Evolutionary conservation across 2,888 invertebrate genomes (phyloP), one percentile per base, ranked within the genome.

Genomic region (Cephus pulcher): DNA sequence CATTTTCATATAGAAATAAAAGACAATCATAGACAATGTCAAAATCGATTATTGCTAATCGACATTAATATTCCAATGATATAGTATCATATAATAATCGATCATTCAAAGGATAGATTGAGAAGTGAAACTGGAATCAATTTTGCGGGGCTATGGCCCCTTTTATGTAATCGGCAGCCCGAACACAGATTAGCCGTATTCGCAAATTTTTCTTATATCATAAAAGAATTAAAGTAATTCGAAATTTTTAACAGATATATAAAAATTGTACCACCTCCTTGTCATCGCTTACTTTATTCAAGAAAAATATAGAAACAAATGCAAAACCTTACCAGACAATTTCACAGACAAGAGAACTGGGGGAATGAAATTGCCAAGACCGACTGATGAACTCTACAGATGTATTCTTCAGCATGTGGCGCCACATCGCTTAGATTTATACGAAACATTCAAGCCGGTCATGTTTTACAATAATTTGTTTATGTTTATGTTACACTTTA

Each of bases 131-230:
- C 56, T 75, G 79, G 35, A 34, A 69, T 73, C 79, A 80, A 81
- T 80, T 82, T 81, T 80, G 75, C 76, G 79, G 76, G 80, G 81
- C 56, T 80, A 84, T 81, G 83, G 80, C 78, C 81, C 81, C 84
- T 79, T 86, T 86, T 86, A 86, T 85, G 85, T 86, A 86, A 86
- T 85, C 84, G 79, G 79, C 79, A 74, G 79, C 77, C 35, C 23
- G 33, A 40, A 69, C 33, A 68, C n/a, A 68, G 34, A 73, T 37
- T 56, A 23, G 4, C 15, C n/a, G 40, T 32, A 70, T 33, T 73
- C 56, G 70, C 77, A 74, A 76, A 69, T 30, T 34, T 33, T 11
- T 69, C 12, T 71, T 34, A 69, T 34, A 35, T 71, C 30, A 9
- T 69, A 75, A 76, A 75, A 34, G 70, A 34, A 73, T 75, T 40